A percentile compares a stretch with the other conserved stretches of the same genome.
Evolutionary conservation across 2,888 invertebrate species (phyloP).

Genomic region (Napeogenes sylphis): DNA sequence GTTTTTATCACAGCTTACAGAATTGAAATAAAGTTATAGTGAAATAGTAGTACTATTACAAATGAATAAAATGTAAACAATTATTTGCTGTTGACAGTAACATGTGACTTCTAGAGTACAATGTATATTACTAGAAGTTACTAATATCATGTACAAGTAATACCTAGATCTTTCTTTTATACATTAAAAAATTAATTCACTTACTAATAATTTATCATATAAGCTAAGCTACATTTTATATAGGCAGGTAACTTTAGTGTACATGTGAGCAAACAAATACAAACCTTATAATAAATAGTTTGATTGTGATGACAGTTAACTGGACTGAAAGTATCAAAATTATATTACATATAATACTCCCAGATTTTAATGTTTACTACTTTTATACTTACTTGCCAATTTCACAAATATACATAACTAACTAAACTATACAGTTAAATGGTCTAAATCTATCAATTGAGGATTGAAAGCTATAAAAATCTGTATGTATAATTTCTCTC

Average conservation of each 20-base stretch:
- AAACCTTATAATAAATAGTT: not conserved
- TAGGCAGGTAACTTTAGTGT: not conserved
- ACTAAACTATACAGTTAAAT: no score
- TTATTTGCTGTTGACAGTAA: no score
- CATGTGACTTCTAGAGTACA: no score
- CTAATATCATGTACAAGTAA: not conserved
- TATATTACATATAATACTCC: conserved; percentile 10
- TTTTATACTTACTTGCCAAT: not conserved
- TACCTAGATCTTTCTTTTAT: not conserved
- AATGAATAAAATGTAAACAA: no score
- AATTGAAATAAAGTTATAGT: not conserved
- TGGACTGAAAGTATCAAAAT: not conserved
- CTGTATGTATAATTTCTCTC: conserved; percentile 27
- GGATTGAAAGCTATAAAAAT: not conserved
- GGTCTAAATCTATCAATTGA: not conserved
- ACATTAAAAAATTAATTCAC: not conserved
- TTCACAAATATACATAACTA: not conserved
- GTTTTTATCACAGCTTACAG: conserved; percentile 24
- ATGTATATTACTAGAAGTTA: no score
- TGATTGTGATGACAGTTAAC: not conserved
- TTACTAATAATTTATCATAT: not conserved
- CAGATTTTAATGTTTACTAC: conserved; percentile 1
- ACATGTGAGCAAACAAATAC: not conserved
- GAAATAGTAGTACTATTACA: not conserved
- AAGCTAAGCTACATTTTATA: not conserved